Conservation (phyloP, 1,140 invertebrate genomes). For the Drosophila saltans region DNA sequence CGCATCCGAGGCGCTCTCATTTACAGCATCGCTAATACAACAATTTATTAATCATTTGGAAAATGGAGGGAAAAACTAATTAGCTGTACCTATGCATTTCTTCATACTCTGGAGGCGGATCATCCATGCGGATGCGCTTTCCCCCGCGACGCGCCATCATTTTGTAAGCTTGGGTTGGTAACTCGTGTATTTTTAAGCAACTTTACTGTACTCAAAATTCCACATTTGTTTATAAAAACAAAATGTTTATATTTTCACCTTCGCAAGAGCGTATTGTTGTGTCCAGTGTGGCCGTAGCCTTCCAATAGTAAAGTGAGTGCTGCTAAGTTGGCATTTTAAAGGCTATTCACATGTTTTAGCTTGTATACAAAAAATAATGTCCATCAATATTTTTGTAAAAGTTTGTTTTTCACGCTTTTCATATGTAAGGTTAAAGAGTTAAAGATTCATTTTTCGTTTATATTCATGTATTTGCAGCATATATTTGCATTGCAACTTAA, state of each 20-base stretch:
- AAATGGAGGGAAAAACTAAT: background rate
- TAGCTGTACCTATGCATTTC: constrained; percentile 56
- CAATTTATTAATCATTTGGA: background rate
- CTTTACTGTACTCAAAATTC: background rate
- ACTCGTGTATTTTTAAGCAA: background rate
- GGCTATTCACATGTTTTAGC: no score
- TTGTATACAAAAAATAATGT: no score
- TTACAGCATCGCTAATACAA: constrained; percentile 62
- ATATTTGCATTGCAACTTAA: no score
- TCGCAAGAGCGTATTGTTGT: background rate
- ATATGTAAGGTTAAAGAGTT: no score
- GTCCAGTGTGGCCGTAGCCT: background rate
- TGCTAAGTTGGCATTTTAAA: no score
- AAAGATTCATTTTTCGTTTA: no score
- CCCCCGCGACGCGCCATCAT: constrained; percentile 92
- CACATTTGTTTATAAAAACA: background rate
- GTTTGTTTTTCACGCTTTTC: no score
- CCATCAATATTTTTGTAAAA: no score
- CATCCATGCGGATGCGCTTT: constrained; percentile 95
- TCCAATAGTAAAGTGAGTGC: no score
- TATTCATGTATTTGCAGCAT: no score
- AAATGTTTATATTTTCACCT: constrained; percentile 13
- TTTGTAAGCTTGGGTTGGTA: constrained; percentile 6
- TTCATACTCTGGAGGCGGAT: constrained; percentile 90
- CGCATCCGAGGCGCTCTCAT: constrained; percentile 83